phyloP scores from a whole-genome alignment of 2,888 invertebrate species.

The Tanytarsus gracilentus region DNA sequence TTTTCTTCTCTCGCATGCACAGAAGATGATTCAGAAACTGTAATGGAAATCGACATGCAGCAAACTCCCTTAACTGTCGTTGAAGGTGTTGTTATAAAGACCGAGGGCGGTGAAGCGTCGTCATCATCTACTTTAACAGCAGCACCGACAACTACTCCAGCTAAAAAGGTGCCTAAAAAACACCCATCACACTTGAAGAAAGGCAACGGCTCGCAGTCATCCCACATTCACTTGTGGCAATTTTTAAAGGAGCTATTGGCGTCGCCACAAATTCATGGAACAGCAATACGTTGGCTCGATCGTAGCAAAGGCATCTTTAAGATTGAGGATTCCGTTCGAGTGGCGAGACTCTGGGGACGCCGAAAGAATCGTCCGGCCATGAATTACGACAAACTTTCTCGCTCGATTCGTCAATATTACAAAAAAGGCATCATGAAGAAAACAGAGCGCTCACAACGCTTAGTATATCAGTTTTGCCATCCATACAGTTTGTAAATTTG shows the following conservation, averaged over 20 bases:
- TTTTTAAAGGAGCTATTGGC: constrained; percentile 92
- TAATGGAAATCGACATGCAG: constrained; percentile 31
- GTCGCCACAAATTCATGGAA: constrained; percentile 79
- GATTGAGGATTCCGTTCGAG: constrained; percentile 95
- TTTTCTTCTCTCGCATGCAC: constrained; percentile 33
- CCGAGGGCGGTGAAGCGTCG: constrained; percentile 38
- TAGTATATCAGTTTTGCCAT: constrained; percentile 98
- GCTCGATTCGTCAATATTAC: constrained; percentile 97
- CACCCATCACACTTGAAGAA: constrained; percentile 24
- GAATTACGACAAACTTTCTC: constrained; percentile 98
- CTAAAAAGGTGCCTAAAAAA: constrained; percentile 26
- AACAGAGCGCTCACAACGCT: constrained; percentile 92
- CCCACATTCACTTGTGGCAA: constrained; percentile 98
- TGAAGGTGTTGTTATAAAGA: constrained; percentile 31
- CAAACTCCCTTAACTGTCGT: constrained; percentile 30
- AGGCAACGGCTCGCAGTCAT: constrained; percentile 36
- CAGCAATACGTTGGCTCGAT: constrained; percentile 96
- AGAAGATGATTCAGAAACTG: constrained; percentile 46
- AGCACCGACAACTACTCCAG: background rate
- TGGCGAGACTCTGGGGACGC: constrained; percentile 96
- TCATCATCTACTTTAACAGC: constrained; percentile 36
- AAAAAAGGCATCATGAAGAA: constrained; percentile 99
- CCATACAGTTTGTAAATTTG: constrained; percentile 69
- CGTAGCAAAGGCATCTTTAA: constrained; percentile 92
- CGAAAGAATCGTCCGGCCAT: constrained; percentile 97